These are phyloP conservation scores for Zingel zingel DNA, from an alignment of 2,113 vertebrate genomes.

Conservation along the genomic window DNA sequence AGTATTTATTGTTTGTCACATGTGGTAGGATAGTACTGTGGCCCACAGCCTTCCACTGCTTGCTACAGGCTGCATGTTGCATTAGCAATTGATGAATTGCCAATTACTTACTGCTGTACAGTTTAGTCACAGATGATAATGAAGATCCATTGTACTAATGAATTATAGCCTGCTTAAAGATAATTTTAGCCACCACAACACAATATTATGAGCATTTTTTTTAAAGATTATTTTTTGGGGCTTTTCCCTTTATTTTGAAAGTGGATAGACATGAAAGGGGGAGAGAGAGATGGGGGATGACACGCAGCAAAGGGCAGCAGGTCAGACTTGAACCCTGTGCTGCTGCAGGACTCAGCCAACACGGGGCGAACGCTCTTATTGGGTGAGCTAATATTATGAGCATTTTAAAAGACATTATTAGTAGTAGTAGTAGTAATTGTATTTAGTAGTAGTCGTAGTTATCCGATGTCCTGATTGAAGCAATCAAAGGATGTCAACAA, in stretches of 20 bases:
- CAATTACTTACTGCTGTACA: constrained; percentile 7
- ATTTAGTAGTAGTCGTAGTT: background rate
- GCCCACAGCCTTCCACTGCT: constrained; percentile 5
- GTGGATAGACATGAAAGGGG: no score
- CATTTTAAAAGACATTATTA: background rate
- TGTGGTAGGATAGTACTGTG: background rate
- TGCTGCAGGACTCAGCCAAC: no score
- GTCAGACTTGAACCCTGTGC: no score
- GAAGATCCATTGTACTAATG: constrained; percentile 12
- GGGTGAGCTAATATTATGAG: background rate
- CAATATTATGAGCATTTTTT: background rate
- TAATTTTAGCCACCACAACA: background rate
- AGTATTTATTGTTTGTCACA: constrained; percentile 5
- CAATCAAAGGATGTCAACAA: background rate
- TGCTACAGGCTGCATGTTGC: constrained; percentile 8
- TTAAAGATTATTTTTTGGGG: no score
- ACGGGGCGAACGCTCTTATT: no score
- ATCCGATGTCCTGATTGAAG: background rate
- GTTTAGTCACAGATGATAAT: constrained; percentile 24
- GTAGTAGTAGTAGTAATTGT: background rate
- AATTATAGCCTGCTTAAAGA: constrained; percentile 3
- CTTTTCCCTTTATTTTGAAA: no score
- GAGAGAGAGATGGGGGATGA: no score
- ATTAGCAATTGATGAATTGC: constrained; percentile 15
- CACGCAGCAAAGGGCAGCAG: no score